Evolutionary conservation across 2,113 vertebrate species (phyloP).

Genomic region (Passer montanus): DNA sequence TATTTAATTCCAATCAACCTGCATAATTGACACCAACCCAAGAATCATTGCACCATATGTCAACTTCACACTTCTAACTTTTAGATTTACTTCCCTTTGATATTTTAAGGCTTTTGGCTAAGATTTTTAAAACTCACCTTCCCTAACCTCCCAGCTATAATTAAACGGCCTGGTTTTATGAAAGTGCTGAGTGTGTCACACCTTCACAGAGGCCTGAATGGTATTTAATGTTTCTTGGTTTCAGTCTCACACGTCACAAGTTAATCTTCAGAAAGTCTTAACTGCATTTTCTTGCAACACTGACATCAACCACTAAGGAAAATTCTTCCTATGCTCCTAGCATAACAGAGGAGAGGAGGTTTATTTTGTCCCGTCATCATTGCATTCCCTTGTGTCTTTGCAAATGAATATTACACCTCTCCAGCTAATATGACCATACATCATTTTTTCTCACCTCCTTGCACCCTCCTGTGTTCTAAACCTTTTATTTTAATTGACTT

Average conservation of each 20-base stretch:
- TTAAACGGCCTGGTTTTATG: slow-evolving; percentile 24
- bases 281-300: not conserved
- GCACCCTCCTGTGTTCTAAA: slow-evolving; percentile 14
- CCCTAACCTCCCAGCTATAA: slow-evolving; percentile 4
- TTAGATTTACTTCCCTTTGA: not conserved
- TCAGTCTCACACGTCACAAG: not conserved
- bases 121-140: not conserved
- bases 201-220: not conserved
- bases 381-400: not conserved
- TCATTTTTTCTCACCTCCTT: not conserved
- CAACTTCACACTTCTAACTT: slow-evolving; percentile 15
- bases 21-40: not conserved
- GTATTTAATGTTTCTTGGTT: not conserved
- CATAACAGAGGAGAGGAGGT: not conserved
- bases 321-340: not conserved
- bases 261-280: not conserved
- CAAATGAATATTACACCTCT: not conserved
- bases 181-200: slow-evolving; percentile 15
- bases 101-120: slow-evolving; percentile 4
- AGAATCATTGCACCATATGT: not conserved
- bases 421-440: not conserved
- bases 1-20: not conserved
- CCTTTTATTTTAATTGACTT: slow-evolving; percentile 32
- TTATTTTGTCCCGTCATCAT: not conserved
- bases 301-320: not conserved